Base-by-base conservation (phyloP, 2,888 invertebrate genomes). In the Strigamia maritima region DNA sequence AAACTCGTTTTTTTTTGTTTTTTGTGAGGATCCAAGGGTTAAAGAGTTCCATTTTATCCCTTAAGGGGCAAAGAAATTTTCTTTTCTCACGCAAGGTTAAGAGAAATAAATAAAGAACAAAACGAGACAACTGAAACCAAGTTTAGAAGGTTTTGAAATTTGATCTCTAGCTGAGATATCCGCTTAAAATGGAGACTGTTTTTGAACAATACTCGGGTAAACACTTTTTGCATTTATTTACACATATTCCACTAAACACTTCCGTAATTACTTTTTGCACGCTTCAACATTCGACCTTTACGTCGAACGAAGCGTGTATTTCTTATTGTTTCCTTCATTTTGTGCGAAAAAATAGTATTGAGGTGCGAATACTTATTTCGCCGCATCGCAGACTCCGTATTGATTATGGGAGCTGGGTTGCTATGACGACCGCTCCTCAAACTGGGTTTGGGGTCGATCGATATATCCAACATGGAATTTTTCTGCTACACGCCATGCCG, bases 391-490 rank as follows among this genome's bases (percentile, higher is more conserved):
- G 60, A 60, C 60, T 60, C 60, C 60, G 8, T 60, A 60, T 60
- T 60, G 60, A 60, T 60, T 60, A 22, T 60, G 60, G n/a, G 60
- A 60, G 60, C n/a, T 60, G 22, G 60, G 60, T 60, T 60, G 19
- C 24, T 60, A 60, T 60, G 60, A 19, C 60, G 24, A 60, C 60
- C 19, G 24, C 19, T 22, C 22, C 60, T 60, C 19, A 19, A 60
- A 60, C n/a, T 22, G n/a, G 60, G 60, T n/a, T 60, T 60, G 10
- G 19, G 60, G 60, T 60, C 60, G 60, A 60, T 60, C 60, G 22
- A 60, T 60, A 60, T n/a, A 44, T 44, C 60, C 24, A 60, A 60
- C 60, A 60, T 60, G 60, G 60, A 22, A 60, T 60, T 60, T 60
- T 60, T 49, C 49, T 7, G 3, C 24, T 60, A 60, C 44, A 44